A percentile compares a stretch with the other conserved stretches of the same genome.
phyloP scores from a whole-genome alignment of 2,113 vertebrate genomes.

The Columba livia region DNA sequence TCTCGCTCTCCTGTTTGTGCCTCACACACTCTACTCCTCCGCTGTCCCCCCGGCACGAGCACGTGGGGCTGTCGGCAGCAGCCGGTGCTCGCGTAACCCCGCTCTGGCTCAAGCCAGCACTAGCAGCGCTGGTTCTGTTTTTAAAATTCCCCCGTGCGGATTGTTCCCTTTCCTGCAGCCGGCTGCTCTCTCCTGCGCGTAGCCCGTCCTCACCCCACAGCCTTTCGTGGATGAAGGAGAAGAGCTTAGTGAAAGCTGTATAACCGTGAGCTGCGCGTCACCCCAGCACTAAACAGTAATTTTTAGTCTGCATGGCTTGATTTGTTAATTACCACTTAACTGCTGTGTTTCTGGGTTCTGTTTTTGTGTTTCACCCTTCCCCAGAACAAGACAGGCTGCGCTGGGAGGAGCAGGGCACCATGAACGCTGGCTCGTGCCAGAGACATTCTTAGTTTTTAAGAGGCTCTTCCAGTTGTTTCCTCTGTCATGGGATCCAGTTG shows the following conservation, averaged over 20 bases:
- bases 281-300: background rate
- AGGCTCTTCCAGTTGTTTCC: background rate
- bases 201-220: background rate
- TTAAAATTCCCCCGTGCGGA: background rate
- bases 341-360: background rate
- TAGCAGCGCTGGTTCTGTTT: background rate
- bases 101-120: background rate
- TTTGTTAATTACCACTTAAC: background rate
- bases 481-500: background rate
- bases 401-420: background rate
- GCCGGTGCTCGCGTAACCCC: background rate
- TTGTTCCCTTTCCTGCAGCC: background rate
- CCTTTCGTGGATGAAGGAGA: background rate
- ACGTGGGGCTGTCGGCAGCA: background rate
- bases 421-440: background rate
- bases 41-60: background rate
- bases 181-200: background rate
- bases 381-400: background rate
- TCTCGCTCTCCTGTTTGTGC: background rate
- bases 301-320: background rate
- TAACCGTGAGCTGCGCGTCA: background rate
- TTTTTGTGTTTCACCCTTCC: background rate
- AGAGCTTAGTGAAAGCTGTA: background rate
- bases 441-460: background rate
- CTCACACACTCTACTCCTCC: background rate